Percentiles rank a stretch among this genome's conserved stretches.
phyloP scores from a whole-genome alignment of 2,113 vertebrate species.

The Myotis yumanensis region DNA sequence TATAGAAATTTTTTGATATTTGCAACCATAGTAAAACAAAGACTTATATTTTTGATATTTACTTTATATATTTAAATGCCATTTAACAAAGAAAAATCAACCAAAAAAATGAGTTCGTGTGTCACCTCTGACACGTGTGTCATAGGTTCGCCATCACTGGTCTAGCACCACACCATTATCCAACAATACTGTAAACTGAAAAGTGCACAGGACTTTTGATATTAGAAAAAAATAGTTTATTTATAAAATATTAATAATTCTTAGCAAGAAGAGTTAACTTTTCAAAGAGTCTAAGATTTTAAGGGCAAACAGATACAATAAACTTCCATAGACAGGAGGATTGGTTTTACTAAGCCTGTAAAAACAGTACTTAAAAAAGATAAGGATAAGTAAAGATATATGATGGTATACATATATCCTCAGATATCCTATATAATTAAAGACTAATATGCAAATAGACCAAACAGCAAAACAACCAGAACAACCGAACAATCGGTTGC shows the following conservation, averaged over 20 bases:
- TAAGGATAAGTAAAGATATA: background rate
- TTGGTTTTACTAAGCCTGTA: background rate
- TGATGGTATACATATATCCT: background rate
- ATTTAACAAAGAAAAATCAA: no score
- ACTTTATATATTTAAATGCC: no score
- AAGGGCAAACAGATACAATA: background rate
- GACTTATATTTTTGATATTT: no score
- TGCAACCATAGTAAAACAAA: no score
- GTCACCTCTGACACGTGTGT: no score
- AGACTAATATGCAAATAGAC: no score
- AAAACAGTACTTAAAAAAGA: background rate
- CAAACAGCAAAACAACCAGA: no score
- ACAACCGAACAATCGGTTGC: no score
- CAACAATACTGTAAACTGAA: background rate
- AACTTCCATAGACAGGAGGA: background rate
- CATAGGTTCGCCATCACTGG: background rate
- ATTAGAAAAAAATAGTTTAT: background rate
- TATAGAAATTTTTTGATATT: no score
- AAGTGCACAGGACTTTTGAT: background rate
- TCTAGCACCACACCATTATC: background rate
- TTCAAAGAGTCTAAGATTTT: slow-evolving; percentile 25
- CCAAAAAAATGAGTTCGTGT: no score
- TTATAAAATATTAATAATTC: slow-evolving; percentile 27
- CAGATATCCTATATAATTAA: background rate
- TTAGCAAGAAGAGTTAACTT: slow-evolving; percentile 30